Conservation (phyloP, 2,113 vertebrate species). For the Plecturocebus donacophilus region DNA sequence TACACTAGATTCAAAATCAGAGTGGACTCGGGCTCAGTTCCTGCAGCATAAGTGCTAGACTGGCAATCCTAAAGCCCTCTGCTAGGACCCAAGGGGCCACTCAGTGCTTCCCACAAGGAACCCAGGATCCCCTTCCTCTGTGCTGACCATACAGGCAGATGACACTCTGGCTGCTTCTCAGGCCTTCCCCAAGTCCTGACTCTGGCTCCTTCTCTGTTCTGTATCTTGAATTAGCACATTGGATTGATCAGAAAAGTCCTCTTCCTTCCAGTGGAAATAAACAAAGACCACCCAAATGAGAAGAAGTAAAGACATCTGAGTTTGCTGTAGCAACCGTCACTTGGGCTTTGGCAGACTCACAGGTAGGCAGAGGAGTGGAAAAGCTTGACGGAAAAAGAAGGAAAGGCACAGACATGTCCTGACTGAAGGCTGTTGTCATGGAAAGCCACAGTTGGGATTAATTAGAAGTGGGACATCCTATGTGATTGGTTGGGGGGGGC, state of each 20-base stretch:
- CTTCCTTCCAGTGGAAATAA: neutral
- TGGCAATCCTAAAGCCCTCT: neutral
- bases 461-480: neutral
- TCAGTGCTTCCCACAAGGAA: rapidly evolving
- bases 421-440: rapidly evolving
- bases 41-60: neutral
- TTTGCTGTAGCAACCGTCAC: neutral
- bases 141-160: neutral
- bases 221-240: neutral
- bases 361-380: neutral
- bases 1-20: neutral
- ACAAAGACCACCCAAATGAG: neutral
- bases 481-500: too few relatives aligned
- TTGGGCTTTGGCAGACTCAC: neutral
- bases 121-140: neutral
- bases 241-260: neutral
- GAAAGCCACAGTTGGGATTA: neutral
- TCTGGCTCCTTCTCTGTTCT: neutral
- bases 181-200: neutral
- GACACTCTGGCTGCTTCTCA: neutral
- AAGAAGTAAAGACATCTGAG: neutral
- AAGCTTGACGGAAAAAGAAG: neutral
- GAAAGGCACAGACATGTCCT: neutral
- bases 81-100: neutral
- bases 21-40: neutral